Evolutionary conservation across 2,113 vertebrate genomes (phyloP), one percentile per base, ranked within the genome.

Genomic region (Boleophthalmus pectinirostris): DNA sequence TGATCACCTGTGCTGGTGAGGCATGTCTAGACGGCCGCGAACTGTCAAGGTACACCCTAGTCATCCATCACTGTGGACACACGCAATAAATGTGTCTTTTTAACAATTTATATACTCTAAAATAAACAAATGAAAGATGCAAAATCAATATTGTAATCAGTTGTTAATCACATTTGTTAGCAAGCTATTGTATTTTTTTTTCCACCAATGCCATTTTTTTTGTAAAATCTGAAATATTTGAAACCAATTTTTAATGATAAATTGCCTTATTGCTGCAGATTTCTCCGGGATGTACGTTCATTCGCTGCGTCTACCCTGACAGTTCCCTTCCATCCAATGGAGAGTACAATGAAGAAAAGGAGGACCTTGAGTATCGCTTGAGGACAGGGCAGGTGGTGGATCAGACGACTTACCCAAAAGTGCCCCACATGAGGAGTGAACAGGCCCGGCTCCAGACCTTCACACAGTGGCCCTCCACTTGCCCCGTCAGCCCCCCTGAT

Each of bases 331-430:
- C 73, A 16, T 69, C 10, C 7, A 89, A 77, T 0, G 82, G 79
- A 20, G 20, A 24, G 23, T 89, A 90, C 46, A 70, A 89, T 1
- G 92, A 93, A 75, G 88, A 84, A 14, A 83, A 77, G 1, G 92
- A 91, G 66, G 86, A 85, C 66, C 74, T 88, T 82, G 78, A 79
- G 46, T 94, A 83, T 79, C 84, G 76, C 10, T 79, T 99, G 84
- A 94, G 96, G 85, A 97, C 93, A 18, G 92, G 96, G 66, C 94
- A 94, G 72, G 94, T 98, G 73, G 94, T 96, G 66, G 98, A 99
- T 85, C 88, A 85, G 91, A 88, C 80, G 84, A 16, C 57, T 8
- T 97, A 94, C 79, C 96, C 97, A 0, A 92, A 73, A 76, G 88
- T 76, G 21, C 92, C 91, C 2, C 90, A 94, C 54, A 97, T 98